Evolutionary conservation across 92 coral and sea anemone species (phyloP), one percentile per base, ranked within the genome.

Genomic region (Epizoanthus stellaris): DNA sequence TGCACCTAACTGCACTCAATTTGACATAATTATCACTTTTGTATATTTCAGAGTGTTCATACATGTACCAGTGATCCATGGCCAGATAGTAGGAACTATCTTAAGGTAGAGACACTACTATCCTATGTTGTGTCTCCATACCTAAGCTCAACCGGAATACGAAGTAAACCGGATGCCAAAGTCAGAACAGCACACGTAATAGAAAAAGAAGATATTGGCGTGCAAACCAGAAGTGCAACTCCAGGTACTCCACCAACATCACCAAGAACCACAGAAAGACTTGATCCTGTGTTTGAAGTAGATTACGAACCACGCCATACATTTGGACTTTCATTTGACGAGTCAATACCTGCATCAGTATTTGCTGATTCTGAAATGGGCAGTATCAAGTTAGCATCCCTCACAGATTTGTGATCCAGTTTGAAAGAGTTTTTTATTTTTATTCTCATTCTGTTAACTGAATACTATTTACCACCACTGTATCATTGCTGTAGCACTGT

Each of bases 111-210:
- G 75, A 92, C 86, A 10, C 89, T 96, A 16, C 89, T 96, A 38
- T 92, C 98, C 12, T 94, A 88, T 82, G 93, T 92, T 8, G 99
- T 97, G 34, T 80, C 86, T 12, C 99, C 99, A 6, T 97, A 85
- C 80, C 87, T 97, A 53, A 97, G 99, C 82, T 94, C 99, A 13
- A 89, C 94, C 0, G 97, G 96, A 5, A 72, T 97, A 4, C 75
- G 89, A 66, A 86, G 88, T 12, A 91, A 91, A 73, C 93, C 95
- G 13, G 89, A 57, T 10, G 42, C 85, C 43, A 70, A 67, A 73
- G 21, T 73, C 52, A 80, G 65, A 39, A n/a, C 85, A 34, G 61
- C 47, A 40, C 81, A 80, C 2, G 63, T 49, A 1, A 67, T 72
- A 12, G 84, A 84, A 17, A 68, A 75, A 43, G 77, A 80, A 3